Percentiles rank a stretch among this genome's conserved stretches.
These are phyloP conservation scores for Helobdella robusta DNA, from an alignment of 2,888 invertebrate genomes.

Conservation along the genomic window DNA sequence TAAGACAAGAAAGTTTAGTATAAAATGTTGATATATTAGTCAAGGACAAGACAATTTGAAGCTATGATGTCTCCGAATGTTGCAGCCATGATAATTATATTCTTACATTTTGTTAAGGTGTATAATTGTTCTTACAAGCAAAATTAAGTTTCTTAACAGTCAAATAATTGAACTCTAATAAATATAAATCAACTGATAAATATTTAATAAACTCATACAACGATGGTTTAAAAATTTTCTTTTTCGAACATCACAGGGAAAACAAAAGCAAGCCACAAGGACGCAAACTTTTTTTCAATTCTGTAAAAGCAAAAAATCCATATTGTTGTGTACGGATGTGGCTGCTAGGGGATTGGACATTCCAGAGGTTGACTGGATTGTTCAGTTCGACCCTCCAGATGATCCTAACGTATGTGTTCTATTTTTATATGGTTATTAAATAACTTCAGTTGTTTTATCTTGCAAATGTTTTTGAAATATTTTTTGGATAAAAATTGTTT, in stretches of 20 bases:
- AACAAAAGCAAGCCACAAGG: slow-evolving; percentile 97
- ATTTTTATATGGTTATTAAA: background rate
- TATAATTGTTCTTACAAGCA: too few species aligned
- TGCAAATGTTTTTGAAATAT: background rate
- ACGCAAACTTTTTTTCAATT: slow-evolving; percentile 92
- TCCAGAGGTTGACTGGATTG: slow-evolving; percentile 96
- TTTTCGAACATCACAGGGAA: slow-evolving; percentile 95
- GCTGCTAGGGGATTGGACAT: slow-evolving; percentile 80
- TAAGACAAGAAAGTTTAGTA: too few species aligned
- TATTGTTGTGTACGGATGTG: slow-evolving; percentile 90
- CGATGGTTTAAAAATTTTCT: too few species aligned
- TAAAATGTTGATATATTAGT: too few species aligned
- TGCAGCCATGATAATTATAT: too few species aligned
- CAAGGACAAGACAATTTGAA: too few species aligned
- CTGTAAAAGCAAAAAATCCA: slow-evolving; percentile 85
- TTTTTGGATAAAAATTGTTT: background rate
- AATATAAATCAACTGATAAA: too few species aligned
- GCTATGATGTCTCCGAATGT: too few species aligned
- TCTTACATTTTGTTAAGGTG: too few species aligned
- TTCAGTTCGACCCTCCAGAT: slow-evolving; percentile 97
- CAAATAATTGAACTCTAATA: too few species aligned
- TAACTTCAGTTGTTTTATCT: background rate
- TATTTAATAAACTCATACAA: too few species aligned
- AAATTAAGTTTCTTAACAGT: too few species aligned
- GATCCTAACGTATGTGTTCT: slow-evolving; percentile 70